Evolutionary conservation across 30 jellyfish, hydroid and myxozoan species (phyloP).

Genomic region (Turritopsis dohrnii): DNA sequence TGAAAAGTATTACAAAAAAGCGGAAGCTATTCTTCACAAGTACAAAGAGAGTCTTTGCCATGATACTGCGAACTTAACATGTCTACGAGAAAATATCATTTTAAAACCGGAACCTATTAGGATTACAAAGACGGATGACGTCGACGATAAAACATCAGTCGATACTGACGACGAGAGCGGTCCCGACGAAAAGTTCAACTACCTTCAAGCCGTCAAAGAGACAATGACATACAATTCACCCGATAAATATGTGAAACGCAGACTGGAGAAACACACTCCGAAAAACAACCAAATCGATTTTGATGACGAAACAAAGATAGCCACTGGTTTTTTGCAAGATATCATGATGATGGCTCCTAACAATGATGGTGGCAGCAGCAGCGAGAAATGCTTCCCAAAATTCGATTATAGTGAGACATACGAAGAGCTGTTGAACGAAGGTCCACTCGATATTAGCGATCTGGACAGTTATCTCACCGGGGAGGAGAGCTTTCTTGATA

Average conservation of each 20-base stretch:
- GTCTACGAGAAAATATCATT: background rate
- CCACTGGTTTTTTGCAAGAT: slow-evolving; percentile 8
- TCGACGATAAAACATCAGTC: background rate
- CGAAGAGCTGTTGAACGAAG: background rate
- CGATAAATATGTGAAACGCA: background rate
- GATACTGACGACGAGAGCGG: background rate
- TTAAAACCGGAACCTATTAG: background rate
- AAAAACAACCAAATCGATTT: background rate
- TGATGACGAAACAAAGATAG: background rate
- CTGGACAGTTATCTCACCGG: slow-evolving; percentile 1
- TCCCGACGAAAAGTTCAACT: background rate
- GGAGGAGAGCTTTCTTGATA: background rate
- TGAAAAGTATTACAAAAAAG: slow-evolving; percentile 10
- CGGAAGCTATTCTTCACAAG: background rate
- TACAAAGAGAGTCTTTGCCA: background rate
- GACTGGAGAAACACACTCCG: background rate
- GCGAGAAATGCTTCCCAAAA: background rate
- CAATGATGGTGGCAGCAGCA: background rate
- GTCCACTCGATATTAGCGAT: background rate
- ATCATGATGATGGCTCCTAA: background rate
- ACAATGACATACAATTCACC: slow-evolving; percentile 9
- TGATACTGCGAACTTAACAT: background rate
- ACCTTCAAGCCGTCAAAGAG: background rate
- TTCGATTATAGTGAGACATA: background rate
- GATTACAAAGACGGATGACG: background rate